A percentile compares a stretch with the other conserved stretches of the same genome.
Conservation (phyloP, 2,888 invertebrate genomes). For the Alloscopus bannaensis region DNA sequence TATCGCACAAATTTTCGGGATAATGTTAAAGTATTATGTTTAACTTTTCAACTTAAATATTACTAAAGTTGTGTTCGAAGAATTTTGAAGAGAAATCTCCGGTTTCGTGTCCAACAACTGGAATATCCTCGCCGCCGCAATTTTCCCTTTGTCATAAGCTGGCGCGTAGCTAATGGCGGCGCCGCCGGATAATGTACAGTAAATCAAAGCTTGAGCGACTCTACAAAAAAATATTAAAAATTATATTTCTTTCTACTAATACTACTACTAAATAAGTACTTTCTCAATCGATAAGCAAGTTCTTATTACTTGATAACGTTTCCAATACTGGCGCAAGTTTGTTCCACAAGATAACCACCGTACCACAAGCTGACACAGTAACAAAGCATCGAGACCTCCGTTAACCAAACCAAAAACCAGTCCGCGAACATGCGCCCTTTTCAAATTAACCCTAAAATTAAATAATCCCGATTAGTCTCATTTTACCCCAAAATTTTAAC, state of each 20-base stretch:
- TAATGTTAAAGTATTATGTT: background rate
- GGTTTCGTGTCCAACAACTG: slow-evolving; percentile 80
- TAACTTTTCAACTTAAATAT: background rate
- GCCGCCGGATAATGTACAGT: slow-evolving; percentile 84
- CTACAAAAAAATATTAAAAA: slow-evolving; percentile 75
- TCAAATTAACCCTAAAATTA: slow-evolving; percentile 23
- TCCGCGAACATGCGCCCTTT: slow-evolving; percentile 73
- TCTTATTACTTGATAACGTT: slow-evolving; percentile 75
- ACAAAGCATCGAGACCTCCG: slow-evolving; percentile 75
- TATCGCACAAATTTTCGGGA: background rate
- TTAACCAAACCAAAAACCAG: slow-evolving; percentile 75
- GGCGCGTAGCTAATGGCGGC: slow-evolving; percentile 87
- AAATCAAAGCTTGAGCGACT: slow-evolving; percentile 85
- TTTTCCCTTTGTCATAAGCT: slow-evolving; percentile 83
- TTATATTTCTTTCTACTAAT: background rate
- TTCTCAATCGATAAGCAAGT: background rate
- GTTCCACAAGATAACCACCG: slow-evolving; percentile 74
- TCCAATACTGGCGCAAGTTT: slow-evolving; percentile 73
- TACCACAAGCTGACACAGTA: slow-evolving; percentile 75
- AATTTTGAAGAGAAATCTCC: slow-evolving; percentile 74
- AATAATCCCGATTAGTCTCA: background rate
- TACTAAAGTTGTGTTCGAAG: slow-evolving; percentile 74
- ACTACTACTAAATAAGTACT: background rate
- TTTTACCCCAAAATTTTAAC: background rate
- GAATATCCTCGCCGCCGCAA: slow-evolving; percentile 83